Evolutionary conservation across 1,140 invertebrate genomes (phyloP), one percentile per base, ranked within the genome.

Genomic region (Magallana ariakensis): DNA sequence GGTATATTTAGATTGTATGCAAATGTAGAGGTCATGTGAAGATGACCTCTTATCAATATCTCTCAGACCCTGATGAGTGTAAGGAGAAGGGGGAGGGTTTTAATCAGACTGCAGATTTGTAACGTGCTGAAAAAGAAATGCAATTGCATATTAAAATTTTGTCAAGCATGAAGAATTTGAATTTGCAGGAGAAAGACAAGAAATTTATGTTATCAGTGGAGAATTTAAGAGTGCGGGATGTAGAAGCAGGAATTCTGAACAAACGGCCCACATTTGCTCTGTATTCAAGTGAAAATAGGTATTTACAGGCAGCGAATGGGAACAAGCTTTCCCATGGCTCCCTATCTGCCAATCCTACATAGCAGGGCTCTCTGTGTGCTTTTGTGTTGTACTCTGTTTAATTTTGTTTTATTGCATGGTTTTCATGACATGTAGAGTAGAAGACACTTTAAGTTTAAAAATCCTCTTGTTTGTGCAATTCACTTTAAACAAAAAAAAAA

Each of bases 201-300:
- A 99, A 99, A 95, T 99, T 99, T 95, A 99, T 99, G 98, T 95
- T 99, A 92, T 97, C 98, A 86, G 95, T 99, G 94, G 99, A 99
- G 95, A 98, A 98, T 88, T 96, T 99, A 88, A 99, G 99, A 96
- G 95, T 99, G 89, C 96, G 98, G 85, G 99, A 99, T 95, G 96
- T 99, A 89, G 99, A 99, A 95, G 97, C 98, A 94, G 97, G 99
- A 70, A 99, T 99, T 95, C 99, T 99, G 98, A 99, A 98, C 84
- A 96, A 98, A 87, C 96, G 98, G 91, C 98, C 99, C 95, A 98
- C 98, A 94, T 99, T 99, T 96, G 98, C 98, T 83, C 96, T 99
- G 81, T 99, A 99, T 96, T 99, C 99, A 96, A 97, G 98, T 8
- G 99, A 99, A 94, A 97, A 97, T 89, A 94, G 93, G 93, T 94